phyloP scores from a whole-genome alignment of 2,888 invertebrate species.

The Drosophila austrosaltans region DNA sequence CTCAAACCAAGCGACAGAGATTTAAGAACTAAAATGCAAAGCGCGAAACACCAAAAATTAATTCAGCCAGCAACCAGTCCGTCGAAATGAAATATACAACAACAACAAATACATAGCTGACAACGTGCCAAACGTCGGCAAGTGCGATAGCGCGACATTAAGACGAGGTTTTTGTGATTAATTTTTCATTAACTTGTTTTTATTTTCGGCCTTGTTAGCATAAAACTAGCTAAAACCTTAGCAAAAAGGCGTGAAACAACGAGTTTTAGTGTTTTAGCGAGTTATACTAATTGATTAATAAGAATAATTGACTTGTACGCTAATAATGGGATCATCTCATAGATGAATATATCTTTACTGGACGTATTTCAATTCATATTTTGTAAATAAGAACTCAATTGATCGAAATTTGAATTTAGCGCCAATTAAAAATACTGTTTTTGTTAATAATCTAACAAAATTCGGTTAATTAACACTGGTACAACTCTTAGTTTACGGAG shows the following conservation, averaged over 20 bases:
- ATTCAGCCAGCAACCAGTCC: constrained; percentile 48
- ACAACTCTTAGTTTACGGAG: no score
- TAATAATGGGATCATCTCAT: not conserved
- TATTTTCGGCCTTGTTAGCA: constrained; percentile 58
- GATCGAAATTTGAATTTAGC: not conserved
- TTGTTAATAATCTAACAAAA: no score
- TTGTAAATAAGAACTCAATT: not conserved
- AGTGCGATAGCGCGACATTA: constrained; percentile 33
- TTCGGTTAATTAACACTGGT: no score
- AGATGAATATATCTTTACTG: not conserved
- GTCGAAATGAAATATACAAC: constrained; percentile 24
- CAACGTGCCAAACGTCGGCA: constrained; percentile 52
- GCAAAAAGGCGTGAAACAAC: constrained; percentile 30
- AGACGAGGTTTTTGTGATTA: constrained; percentile 58
- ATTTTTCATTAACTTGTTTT: constrained; percentile 47
- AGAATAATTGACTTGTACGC: not conserved
- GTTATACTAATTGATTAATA: constrained; percentile 12
- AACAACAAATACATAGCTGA: constrained; percentile 28
- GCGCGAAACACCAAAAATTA: constrained; percentile 52
- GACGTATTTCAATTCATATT: no score
- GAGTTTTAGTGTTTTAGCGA: constrained; percentile 28
- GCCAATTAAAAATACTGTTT: not conserved
- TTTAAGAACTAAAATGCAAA: constrained; percentile 33
- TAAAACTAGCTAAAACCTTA: constrained; percentile 26
- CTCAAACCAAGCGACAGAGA: constrained; percentile 9